Evolutionary conservation across 2,797 vertebrate species (phyloP), one percentile per base, ranked within the genome.

Genomic region (Prunella strophiata): DNA sequence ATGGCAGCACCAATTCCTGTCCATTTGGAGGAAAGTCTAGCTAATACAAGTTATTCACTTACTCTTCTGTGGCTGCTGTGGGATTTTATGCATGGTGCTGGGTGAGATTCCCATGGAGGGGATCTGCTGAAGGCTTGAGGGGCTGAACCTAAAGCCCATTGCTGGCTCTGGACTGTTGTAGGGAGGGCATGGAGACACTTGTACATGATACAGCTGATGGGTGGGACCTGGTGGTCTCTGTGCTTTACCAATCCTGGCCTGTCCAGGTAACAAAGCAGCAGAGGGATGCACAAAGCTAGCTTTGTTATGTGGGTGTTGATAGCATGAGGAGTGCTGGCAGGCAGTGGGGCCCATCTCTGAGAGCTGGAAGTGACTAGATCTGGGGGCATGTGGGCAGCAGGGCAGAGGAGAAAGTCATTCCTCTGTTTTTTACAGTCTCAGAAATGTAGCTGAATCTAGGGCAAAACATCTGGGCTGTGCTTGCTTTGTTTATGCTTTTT

Each of bases 1-100:
- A 84, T 58, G 67, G 47, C 73, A 92, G 73, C 91, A 71, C 40
- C 34, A 8, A 26, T 40, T 73, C 61, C 54, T 76, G 43, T 55
- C 36, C 5, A 6, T 20, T 12, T 61, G 43, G 48, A 73, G 42
- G 61, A 57, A 72, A 51, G 25, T 77, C 81, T 70, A 63, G 16
- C 52, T 34, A 68, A 72, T 34, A 18, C 2, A 21, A 26, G 21
- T 63, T 54, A 23, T 85, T 80, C 73, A 30, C 11, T 74, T 42
- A 14, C 6, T 40, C n/a, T 51, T 67, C 42, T 54, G 19, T 58
- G 47, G 42, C 45, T 61, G 68, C 63, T 82, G 0, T 45, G 54
- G 43, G 72, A 45, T 72, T 9, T 1, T 50, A 3, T 14, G 13
- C 0, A 0, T 40, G 36, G 7, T 68, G 25, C 65, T 61, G 55